Percentiles rank a stretch among this genome's conserved stretches.
These are phyloP conservation scores for Hoplostethus mediterraneus DNA, from an alignment of 2,797 vertebrate species.

Conservation along the genomic window DNA sequence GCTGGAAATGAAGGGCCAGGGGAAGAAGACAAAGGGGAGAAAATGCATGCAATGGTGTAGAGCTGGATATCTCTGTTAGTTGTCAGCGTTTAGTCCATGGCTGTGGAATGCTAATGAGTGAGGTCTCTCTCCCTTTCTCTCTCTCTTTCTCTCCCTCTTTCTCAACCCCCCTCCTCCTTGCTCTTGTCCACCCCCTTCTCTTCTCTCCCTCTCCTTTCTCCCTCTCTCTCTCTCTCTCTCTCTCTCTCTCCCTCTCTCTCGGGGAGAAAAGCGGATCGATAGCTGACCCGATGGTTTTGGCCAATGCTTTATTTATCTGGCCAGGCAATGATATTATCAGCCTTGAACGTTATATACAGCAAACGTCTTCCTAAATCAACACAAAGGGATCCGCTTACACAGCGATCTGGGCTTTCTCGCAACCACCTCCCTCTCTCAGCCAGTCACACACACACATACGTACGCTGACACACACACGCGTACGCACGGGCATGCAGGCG, in stretches of 20 bases:
- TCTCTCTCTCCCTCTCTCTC: conserved; percentile 76
- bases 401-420: conserved; percentile 83
- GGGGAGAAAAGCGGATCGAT: conserved; percentile 86
- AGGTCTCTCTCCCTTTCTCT: conserved; percentile 67
- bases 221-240: conserved; percentile 60
- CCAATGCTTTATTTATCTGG: conserved; percentile 90
- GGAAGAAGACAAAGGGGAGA: conserved; percentile 87
- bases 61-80: conserved; percentile 97
- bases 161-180: conserved; percentile 24
- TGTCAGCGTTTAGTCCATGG: conserved; percentile 92
- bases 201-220: conserved; percentile 39
- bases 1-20: conserved; percentile 84
- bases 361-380: conserved; percentile 93
- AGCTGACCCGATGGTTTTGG: conserved; percentile 87
- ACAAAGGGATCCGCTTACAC: conserved; percentile 89
- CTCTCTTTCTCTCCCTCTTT: conserved; percentile 29
- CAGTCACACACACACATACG: conserved; percentile 32
- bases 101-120: conserved; percentile 94
- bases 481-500: conserved; percentile 57
- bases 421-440: conserved; percentile 68
- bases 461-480: conserved; percentile 57
- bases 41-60: conserved; percentile 85
- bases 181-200: conserved; percentile 34
- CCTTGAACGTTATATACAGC: conserved; percentile 91
- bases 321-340: conserved; percentile 89